phyloP scores from a whole-genome alignment of 2,113 vertebrate species.

The Penelope pileata region DNA sequence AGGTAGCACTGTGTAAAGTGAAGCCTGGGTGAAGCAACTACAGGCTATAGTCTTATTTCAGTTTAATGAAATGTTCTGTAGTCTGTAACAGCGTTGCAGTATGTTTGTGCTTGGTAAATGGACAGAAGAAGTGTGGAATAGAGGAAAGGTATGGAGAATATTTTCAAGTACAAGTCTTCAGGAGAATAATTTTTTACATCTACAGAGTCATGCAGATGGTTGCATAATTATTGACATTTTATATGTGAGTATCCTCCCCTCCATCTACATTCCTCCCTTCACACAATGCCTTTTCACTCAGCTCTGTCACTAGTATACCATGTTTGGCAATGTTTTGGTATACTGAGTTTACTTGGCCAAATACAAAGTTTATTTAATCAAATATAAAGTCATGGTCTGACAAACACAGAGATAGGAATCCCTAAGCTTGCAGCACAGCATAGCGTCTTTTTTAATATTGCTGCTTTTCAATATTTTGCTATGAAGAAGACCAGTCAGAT shows the following conservation, averaged over 20 bases:
- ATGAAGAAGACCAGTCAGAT: neutral
- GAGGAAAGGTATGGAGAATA: neutral
- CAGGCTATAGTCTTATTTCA: neutral
- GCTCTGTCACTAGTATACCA: neutral
- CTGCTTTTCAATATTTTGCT: neutral
- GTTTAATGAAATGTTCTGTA: neutral
- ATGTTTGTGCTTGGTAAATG: neutral
- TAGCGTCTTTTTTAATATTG: neutral
- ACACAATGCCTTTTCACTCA: neutral
- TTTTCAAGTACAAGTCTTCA: neutral
- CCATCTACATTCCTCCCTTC: neutral
- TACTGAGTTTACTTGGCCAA: constrained; percentile 16
- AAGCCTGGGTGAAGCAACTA: neutral
- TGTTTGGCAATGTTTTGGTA: constrained; percentile 45
- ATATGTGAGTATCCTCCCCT: neutral
- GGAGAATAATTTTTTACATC: neutral
- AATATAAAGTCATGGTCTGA: neutral
- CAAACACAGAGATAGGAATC: constrained; percentile 8
- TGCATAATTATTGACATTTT: constrained; percentile 26
- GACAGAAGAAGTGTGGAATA: neutral
- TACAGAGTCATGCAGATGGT: neutral
- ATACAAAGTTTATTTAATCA: constrained; percentile 7
- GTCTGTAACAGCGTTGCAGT: neutral
- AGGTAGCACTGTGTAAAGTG: neutral
- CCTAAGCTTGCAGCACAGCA: neutral